phyloP scores from a whole-genome alignment of 2,888 invertebrate species.

The Pristionchus exspectatus region DNA sequence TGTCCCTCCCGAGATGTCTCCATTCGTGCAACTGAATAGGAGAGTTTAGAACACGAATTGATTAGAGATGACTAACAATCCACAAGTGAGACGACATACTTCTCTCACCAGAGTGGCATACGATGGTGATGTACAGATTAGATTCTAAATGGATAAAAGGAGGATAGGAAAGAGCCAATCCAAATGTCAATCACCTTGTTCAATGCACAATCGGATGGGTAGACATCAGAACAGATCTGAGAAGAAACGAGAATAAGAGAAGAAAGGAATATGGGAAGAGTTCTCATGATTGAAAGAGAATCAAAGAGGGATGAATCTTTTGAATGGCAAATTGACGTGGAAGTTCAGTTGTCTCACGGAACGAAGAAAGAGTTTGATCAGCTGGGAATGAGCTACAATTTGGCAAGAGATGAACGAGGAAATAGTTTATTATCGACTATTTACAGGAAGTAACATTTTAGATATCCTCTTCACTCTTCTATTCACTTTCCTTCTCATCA shows the following conservation, averaged over 20 bases:
- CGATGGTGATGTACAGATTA: not conserved
- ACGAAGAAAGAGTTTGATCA: not conserved
- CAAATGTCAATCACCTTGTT: not conserved
- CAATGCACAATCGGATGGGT: not conserved
- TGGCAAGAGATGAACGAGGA: not conserved
- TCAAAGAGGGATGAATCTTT: not conserved
- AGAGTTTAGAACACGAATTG: not conserved
- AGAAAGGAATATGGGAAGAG: constrained; percentile 9
- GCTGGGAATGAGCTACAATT: not conserved
- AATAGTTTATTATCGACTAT: constrained; percentile 4
- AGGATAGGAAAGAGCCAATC: not conserved
- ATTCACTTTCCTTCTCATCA: constrained; percentile 1
- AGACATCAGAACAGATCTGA: constrained; percentile 17
- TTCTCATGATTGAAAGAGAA: not conserved
- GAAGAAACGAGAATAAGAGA: constrained; percentile 22
- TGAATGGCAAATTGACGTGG: not conserved
- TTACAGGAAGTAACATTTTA: not conserved
- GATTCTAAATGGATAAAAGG: not conserved
- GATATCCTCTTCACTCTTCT: constrained; percentile 5
- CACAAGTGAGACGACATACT: constrained; percentile 18
- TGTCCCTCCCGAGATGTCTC: not conserved
- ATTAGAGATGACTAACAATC: not conserved
- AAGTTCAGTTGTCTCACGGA: constrained; percentile 11
- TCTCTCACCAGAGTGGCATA: constrained; percentile 2
- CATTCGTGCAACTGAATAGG: not conserved